Base-by-base conservation (phyloP, 2,797 vertebrate genomes). In the Pempheris klunzingeri region DNA sequence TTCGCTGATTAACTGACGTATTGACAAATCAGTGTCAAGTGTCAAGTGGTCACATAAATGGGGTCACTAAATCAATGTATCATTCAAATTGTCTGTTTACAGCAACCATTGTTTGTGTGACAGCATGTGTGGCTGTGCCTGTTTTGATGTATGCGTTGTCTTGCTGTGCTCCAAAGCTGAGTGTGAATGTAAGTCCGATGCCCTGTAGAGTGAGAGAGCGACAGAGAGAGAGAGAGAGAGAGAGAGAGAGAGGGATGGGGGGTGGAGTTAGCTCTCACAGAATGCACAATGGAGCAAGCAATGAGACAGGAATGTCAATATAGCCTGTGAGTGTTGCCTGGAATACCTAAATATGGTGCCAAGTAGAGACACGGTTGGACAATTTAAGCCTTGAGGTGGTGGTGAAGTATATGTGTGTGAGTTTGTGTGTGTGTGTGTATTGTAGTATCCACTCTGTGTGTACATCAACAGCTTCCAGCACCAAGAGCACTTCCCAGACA, bases 241-340 rank as follows among this genome's bases (percentile, higher is more conserved):
- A 79, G 57, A 79, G 57, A 68, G 59, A 82, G 46, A 65, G 61
- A 60, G 74, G 17, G 72, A 20, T 47, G 39, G 66, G 71, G 58
- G 71, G 76, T 73, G 74, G 82, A 78, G 43, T 46, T 78, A 30
- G 82, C 82, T 82, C 81, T 89, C 72, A 82, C 79, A 81, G 92
- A 93, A 94, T 93, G 85, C 92, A 93, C 92, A 94, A 92, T 92
- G 79, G 87, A 92, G 87, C 74, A 80, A 83, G 88, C 84, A 83
- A 86, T 92, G 90, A 93, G 92, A 92, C 86, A 74, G 79, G 93
- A 95, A 95, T 95, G 92, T 92, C 92, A 93, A 95, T 91, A 90
- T 66, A 88, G 72, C 88, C 89, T 69, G 77, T 82, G 83, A 90
- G 89, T 74, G 43, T 57, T 86, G 88, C 86, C 87, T 83, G 80